Percentiles rank a stretch among this genome's conserved stretches.
These are phyloP conservation scores for Nasonia longicornis DNA, from an alignment of 1,140 invertebrate genomes.

Conservation along the genomic window DNA sequence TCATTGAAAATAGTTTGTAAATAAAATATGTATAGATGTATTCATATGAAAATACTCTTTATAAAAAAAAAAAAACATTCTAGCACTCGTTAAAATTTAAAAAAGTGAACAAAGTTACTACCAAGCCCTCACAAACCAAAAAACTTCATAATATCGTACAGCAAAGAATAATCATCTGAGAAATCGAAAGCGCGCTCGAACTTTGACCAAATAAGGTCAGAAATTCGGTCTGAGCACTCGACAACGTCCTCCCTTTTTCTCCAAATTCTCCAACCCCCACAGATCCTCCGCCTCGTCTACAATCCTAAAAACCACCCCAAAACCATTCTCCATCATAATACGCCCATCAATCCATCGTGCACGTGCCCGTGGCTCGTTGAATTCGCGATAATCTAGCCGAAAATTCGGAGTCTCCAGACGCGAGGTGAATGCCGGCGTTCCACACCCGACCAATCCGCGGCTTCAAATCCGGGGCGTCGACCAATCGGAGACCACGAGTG, in stretches of 20 bases:
- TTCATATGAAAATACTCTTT: neutral
- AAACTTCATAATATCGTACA: neutral
- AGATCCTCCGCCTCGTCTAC: neutral
- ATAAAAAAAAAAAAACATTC: neutral
- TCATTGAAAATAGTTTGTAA: constrained; percentile 12
- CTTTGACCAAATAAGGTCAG: constrained; percentile 46
- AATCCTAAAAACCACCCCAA: neutral
- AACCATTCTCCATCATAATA: neutral
- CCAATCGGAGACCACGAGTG: neutral
- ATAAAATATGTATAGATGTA: neutral
- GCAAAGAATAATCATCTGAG: neutral
- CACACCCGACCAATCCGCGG: neutral
- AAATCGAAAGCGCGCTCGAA: constrained; percentile 17
- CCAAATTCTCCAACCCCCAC: neutral
- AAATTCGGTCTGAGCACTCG: neutral
- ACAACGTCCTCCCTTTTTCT: neutral
- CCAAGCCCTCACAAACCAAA: neutral
- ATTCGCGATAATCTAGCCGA: neutral
- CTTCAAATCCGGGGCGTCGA: neutral
- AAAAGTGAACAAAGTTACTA: too few species aligned
- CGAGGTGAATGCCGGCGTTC: neutral
- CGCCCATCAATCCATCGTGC: neutral
- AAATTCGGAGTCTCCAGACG: neutral
- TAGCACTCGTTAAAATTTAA: neutral
- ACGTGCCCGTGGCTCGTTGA: neutral